Evolutionary conservation across 2,797 vertebrate genomes (phyloP).

Genomic region (Carcharodon carcharias): DNA sequence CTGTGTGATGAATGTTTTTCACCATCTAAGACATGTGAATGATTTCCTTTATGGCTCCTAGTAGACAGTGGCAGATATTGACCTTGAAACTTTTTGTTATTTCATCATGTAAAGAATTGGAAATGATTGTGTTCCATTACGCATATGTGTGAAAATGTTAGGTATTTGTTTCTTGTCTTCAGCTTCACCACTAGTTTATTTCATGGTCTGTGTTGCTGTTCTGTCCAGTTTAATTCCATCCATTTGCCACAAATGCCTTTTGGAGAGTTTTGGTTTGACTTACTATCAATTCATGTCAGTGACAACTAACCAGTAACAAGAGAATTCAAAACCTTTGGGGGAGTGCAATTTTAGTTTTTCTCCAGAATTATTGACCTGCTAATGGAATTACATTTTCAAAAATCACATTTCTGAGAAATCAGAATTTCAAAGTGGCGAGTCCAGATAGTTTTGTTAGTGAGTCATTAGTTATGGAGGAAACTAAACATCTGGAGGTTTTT

Average conservation of each 20-base stretch:
- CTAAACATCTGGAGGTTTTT: not conserved
- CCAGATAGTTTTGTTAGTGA: not conserved
- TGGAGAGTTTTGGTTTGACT: not conserved
- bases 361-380: not conserved
- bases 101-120: constrained; percentile 5
- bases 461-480: not conserved
- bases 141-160: not conserved
- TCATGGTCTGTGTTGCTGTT: not conserved
- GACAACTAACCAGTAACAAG: not conserved
- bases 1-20: not conserved
- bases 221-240: not conserved
- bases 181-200: not conserved
- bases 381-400: not conserved
- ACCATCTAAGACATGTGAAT: not conserved
- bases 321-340: not conserved
- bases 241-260: not conserved
- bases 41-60: not conserved
- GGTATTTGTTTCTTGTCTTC: not conserved
- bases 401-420: not conserved
- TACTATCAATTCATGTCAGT: not conserved
- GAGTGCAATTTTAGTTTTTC: not conserved
- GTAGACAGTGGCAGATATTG: not conserved
- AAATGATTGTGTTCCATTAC: not conserved
- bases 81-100: not conserved
- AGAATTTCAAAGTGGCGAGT: not conserved